Evolutionary conservation across 2,113 vertebrate genomes (phyloP), one percentile per base, ranked within the genome.

Genomic region (Phrynocephalus versicolor): DNA sequence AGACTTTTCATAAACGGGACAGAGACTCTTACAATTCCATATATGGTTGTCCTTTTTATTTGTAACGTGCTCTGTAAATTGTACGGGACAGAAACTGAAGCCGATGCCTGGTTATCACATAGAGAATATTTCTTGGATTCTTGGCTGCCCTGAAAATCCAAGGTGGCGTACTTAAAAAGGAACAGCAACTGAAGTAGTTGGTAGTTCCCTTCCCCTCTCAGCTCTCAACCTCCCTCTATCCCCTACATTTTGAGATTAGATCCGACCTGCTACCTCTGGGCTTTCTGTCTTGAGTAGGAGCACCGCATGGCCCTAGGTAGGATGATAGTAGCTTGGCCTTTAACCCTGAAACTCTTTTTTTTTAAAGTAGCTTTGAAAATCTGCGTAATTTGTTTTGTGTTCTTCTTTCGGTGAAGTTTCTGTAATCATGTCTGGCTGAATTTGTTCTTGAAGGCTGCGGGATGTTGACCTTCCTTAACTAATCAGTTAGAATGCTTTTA

Each of bases 1-100:
- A 86, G 71, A 30, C 75, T 95, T 95, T 96, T 96, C 94, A 92
- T 95, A 88, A 95, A 92, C 93, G 92, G 95, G 94, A 94, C 93
- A 87, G 19, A 94, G 92, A 93, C 94, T 92, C 88, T 93, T 94
- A 93, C 79, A 90, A 92, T 83, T 91, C 93, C 69, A 74, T 92
- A 88, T 94, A 81, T 94, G 90, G 91, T 90, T 62, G 74, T 81
- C 23, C 58, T n/a, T 15, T 41, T 69, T 74, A n/a, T n/a, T 69
- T 62, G 58, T 88, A 74, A 65, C 82, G 81, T 78, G 88, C 78
- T 88, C 92, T 92, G 86, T 65, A 60, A 89, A n/a, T 89, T 88
- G 64, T 89, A 85, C 93, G 91, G 94, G 92, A 79, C 91, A 87
- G n/a, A 55, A 89, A 86, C n/a, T 92, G 92, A 84, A 67, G 67